Conservation (phyloP, 2,888 invertebrate genomes). For the Lingula anatina region DNA sequence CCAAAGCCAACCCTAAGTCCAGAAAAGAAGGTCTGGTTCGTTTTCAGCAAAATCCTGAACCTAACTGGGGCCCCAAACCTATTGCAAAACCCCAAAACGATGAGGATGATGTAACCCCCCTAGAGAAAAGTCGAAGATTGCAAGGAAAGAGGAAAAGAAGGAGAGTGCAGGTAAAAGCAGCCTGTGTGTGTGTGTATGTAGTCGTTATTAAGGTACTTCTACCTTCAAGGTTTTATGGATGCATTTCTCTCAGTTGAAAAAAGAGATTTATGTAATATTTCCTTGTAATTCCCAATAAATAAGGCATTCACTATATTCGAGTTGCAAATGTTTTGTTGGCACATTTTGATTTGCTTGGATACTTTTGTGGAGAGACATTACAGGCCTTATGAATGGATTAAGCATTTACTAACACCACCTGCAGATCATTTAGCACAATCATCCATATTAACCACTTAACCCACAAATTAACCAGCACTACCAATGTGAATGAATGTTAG, state of each 20-base stretch:
- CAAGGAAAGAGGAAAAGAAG: constrained; percentile 1
- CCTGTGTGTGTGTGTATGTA: background rate
- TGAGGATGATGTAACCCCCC: constrained; percentile 2
- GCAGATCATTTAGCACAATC: too few relatives aligned
- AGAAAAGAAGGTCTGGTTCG: constrained; percentile 68
- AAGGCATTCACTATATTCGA: too few relatives aligned
- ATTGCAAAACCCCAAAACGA: constrained; percentile 55
- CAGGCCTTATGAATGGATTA: too few relatives aligned
- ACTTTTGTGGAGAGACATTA: too few relatives aligned
- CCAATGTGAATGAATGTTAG: too few relatives aligned
- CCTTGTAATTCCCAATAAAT: too few relatives aligned
- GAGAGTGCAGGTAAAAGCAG: background rate
- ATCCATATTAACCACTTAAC: too few relatives aligned
- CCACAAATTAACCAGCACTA: too few relatives aligned
- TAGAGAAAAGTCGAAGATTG: background rate
- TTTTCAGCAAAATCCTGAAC: constrained; percentile 75
- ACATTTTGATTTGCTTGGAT: too few relatives aligned
- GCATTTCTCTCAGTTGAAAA: background rate
- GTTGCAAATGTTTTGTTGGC: too few relatives aligned
- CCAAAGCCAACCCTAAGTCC: constrained; percentile 76
- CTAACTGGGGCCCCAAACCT: constrained; percentile 88
- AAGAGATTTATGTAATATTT: too few relatives aligned
- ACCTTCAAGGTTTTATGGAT: background rate
- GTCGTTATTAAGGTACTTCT: background rate
- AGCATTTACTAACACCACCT: too few relatives aligned